A percentile compares a stretch with the other conserved stretches of the same genome.
phyloP scores from a whole-genome alignment of 2,797 vertebrate species.

The Capromys pilorides region DNA sequence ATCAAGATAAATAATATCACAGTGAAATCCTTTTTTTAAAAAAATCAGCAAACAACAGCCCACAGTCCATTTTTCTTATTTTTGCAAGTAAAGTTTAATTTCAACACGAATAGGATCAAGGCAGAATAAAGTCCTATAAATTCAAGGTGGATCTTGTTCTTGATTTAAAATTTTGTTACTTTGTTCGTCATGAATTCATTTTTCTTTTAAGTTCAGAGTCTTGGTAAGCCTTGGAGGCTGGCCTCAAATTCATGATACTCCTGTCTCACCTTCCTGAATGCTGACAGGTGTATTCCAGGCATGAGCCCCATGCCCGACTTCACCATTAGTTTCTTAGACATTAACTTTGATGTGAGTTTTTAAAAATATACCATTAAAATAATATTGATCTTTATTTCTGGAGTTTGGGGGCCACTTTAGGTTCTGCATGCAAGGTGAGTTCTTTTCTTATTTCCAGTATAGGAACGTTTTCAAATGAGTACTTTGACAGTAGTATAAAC shows the following conservation, averaged over 20 bases:
- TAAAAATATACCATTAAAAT: background rate
- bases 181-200: background rate
- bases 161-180: background rate
- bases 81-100: background rate
- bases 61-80: background rate
- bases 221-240: background rate
- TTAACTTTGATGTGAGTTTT: constrained; percentile 2
- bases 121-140: background rate
- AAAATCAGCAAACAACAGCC: background rate
- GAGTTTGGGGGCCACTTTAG: background rate
- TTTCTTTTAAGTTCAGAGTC: background rate
- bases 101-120: background rate
- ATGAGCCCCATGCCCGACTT: background rate
- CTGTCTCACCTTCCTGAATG: background rate
- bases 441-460: background rate
- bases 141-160: background rate
- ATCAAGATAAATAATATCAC: background rate
- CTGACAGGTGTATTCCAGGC: background rate
- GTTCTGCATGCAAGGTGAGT: background rate
- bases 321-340: background rate
- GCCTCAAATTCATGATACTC: background rate
- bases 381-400: background rate
- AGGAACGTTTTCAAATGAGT: background rate
- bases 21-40: background rate
- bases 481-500: background rate